Base-by-base conservation (phyloP, 92 coral and sea anemone species). In the Zoanthus sansibaricus region DNA sequence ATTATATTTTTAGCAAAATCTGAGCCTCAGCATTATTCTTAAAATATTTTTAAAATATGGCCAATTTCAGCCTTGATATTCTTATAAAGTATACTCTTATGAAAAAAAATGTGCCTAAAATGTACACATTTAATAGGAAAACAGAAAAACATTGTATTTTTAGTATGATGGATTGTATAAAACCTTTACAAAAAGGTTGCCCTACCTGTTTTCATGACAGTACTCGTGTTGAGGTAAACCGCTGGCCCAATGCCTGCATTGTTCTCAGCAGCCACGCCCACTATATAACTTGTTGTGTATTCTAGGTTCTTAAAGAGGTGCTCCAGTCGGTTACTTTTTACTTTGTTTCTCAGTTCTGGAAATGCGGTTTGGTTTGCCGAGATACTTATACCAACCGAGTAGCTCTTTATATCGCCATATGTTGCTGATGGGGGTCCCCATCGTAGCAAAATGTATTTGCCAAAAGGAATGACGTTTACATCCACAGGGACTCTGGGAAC, bases 251-350 rank as follows among this genome's bases (percentile, higher is more conserved):
- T 74, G 0, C 98, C 98, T 62, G 86, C 82, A 0, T 1, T 44
- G n/a, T 98, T 96, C 74, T 52, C 47, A 9, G 96, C 98, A 69
- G 74, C 91, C 47, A 93, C 77, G 46, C 89, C 87, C 33, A 94
- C 87, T 5, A 83, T 82, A 80, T 96, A 93, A 46, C 82, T 77
- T 78, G 83, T 91, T 44, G 90, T 56, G 3, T 90, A 90, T 1
- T 76, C 83, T 76, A 89, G 88, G 9, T 91, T 79, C 2, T 25
- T 80, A 56, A 96, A 82, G 32, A 94, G 87, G 67, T 91, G 55
- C 78, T 74, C 78, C 47, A 74, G n/a, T 33, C 49, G 78, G 3
- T 74, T 20, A 17, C 12, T 31, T 44, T n/a, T 74, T 61, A 74
- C 44, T 74, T 47, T 74, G 1, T 6, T 47, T 61, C 7, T 2